Base-by-base conservation (phyloP, 2,797 vertebrate genomes). In the Microhierax caerulescens region DNA sequence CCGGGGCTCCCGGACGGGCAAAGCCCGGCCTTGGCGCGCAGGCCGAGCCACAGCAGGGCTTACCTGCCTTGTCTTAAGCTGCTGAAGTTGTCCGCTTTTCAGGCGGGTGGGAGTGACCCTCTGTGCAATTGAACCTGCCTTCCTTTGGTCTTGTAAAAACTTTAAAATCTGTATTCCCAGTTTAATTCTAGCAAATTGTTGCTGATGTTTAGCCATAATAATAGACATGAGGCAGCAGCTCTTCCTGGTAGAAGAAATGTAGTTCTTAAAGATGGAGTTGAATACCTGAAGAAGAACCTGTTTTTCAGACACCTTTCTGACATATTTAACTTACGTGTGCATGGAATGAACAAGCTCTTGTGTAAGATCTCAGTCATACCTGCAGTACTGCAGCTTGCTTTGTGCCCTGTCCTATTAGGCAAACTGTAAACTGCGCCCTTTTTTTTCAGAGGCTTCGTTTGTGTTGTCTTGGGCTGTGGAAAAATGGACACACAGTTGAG, bases 81-180 rank as follows among this genome's bases (percentile, higher is more conserved):
- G 65, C 11, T 8, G 13, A 9, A 4, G 18, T 9, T 54, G 39
- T 2, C 5, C 0, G 16, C 37, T 48, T 51, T 61, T 18, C 13
- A 4, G 24, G 8, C 36, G 17, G 30, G 20, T 9, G 23, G 10
- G 56, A 12, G 20, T 18, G 39, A 17, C 25, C 9, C 17, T 34
- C 10, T 1, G 0, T 23, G 1, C 5, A 2, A 1, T n/a, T 56
- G n/a, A 54, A n/a, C 20, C 5, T 1, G 7, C 28, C 30, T 4
- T 2, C 25, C 17, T 68, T n/a, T 1, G 14, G n/a, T 6, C 20
- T 16, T 41, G 12, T 37, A 12, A 45, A 45, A 57, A 3, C 12
- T 32, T 53, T 3, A 11, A 43, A 50, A 30, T 24, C 53, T 25
- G 5, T 59, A 4, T 73, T 85, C 12, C 8, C 3, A 1, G 17